Conservation (phyloP, 1,140 invertebrate species). For the Aphaenogaster floridana region DNA sequence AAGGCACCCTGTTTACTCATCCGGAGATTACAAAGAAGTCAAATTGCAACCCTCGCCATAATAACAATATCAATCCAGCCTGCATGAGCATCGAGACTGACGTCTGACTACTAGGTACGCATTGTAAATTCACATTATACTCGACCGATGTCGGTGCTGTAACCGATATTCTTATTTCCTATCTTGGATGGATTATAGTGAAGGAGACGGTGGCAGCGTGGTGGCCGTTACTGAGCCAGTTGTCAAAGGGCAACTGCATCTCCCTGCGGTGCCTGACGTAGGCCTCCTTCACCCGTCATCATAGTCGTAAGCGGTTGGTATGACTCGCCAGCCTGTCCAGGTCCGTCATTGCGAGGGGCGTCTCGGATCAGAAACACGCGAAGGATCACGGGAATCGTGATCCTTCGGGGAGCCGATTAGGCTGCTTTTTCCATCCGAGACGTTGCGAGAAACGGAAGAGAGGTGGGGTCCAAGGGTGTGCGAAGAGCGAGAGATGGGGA, state of each 20-base stretch:
- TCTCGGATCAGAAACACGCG: slow-evolving; percentile 52
- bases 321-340: slow-evolving; percentile 70
- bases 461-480: slow-evolving; percentile 28
- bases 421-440: slow-evolving; percentile 26
- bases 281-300: slow-evolving; percentile 76
- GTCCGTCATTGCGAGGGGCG: slow-evolving; percentile 75
- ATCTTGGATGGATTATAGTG: slow-evolving; percentile 77
- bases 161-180: background rate
- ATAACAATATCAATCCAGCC: slow-evolving; percentile 94
- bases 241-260: slow-evolving; percentile 79
- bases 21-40: slow-evolving; percentile 92
- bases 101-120: slow-evolving; percentile 97
- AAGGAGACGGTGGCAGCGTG: slow-evolving; percentile 86
- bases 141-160: background rate
- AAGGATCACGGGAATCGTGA: background rate
- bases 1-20: slow-evolving; percentile 93
- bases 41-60: slow-evolving; percentile 94
- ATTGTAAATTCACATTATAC: background rate
- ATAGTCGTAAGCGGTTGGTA: slow-evolving; percentile 65
- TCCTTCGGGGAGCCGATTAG: background rate
- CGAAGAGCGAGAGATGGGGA: slow-evolving; percentile 34
- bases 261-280: slow-evolving; percentile 83
- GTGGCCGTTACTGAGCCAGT: slow-evolving; percentile 82
- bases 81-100: slow-evolving; percentile 97
- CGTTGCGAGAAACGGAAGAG: slow-evolving; percentile 43